Conservation (phyloP, 2,113 vertebrate species). For the Oreochromis spilurus region DNA sequence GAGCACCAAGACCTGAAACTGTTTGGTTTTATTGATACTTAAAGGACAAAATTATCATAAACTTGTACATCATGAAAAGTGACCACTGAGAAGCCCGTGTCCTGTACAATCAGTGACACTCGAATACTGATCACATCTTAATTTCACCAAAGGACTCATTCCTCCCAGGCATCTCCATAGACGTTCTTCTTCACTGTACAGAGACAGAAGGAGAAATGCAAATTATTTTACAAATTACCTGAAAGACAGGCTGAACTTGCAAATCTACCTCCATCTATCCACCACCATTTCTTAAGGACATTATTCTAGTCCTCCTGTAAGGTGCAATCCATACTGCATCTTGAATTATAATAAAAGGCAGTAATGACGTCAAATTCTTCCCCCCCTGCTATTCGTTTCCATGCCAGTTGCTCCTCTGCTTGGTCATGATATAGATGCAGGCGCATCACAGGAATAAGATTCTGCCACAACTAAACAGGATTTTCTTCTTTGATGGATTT, state of each 20-base stretch:
- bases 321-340: background rate
- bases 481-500: background rate
- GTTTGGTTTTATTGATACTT: conserved; percentile 34
- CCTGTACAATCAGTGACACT: background rate
- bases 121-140: background rate
- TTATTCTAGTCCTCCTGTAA: background rate
- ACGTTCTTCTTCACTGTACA: conserved; percentile 64
- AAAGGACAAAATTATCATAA: background rate
- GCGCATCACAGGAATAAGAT: background rate
- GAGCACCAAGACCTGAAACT: background rate
- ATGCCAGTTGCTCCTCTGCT: background rate
- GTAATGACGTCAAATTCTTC: background rate
- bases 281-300: background rate
- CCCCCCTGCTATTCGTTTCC: background rate
- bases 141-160: conserved; percentile 31
- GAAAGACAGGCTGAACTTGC: background rate
- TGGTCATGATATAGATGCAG: background rate
- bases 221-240: background rate
- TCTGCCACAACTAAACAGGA: background rate
- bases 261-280: background rate
- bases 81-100: background rate
- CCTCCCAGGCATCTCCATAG: conserved; percentile 73
- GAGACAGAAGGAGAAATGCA: background rate
- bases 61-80: background rate
- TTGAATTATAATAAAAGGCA: background rate